Conservation (phyloP, 2,888 invertebrate species). For the Thereva nobilitata region DNA sequence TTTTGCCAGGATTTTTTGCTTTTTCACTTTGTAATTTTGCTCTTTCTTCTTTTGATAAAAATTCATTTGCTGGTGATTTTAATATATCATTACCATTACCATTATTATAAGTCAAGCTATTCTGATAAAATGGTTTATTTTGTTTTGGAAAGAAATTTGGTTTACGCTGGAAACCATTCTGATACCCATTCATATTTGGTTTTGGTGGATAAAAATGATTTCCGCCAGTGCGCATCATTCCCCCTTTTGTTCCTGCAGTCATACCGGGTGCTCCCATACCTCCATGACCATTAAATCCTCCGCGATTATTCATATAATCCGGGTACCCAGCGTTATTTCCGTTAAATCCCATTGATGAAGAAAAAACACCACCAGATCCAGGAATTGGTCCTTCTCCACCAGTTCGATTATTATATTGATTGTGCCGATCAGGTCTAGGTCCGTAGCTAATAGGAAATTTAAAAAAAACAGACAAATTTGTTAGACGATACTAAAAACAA, state of each 20-base stretch:
- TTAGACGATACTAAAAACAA: neutral
- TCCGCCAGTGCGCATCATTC: conserved; percentile 23
- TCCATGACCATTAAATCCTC: conserved; percentile 9
- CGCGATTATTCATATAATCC: conserved; percentile 27
- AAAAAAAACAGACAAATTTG: neutral
- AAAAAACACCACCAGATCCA: conserved; percentile 22
- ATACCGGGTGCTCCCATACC: conserved; percentile 14
- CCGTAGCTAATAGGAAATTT: conserved; percentile 23
- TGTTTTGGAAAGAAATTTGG: conserved; percentile 34
- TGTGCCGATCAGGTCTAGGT: conserved; percentile 37
- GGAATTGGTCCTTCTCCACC: conserved; percentile 21
- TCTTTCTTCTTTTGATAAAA: conserved; percentile 56
- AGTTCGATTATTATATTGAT: conserved; percentile 20
- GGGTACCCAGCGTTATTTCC: conserved; percentile 15
- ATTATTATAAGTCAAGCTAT: neutral
- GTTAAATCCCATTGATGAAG: conserved; percentile 21
- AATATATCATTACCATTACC: conserved; percentile 1
- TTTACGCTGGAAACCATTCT: conserved; percentile 23
- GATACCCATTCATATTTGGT: conserved; percentile 21
- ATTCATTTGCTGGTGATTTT: conserved; percentile 29
- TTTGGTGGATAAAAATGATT: conserved; percentile 19
- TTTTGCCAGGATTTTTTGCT: conserved; percentile 73
- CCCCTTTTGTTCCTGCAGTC: conserved; percentile 24
- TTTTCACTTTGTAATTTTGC: conserved; percentile 67
- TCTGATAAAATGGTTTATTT: conserved; percentile 20